phyloP scores from a whole-genome alignment of 35 echinoderm and acorn worm genomes.

The Nesometra sesokonis region DNA sequence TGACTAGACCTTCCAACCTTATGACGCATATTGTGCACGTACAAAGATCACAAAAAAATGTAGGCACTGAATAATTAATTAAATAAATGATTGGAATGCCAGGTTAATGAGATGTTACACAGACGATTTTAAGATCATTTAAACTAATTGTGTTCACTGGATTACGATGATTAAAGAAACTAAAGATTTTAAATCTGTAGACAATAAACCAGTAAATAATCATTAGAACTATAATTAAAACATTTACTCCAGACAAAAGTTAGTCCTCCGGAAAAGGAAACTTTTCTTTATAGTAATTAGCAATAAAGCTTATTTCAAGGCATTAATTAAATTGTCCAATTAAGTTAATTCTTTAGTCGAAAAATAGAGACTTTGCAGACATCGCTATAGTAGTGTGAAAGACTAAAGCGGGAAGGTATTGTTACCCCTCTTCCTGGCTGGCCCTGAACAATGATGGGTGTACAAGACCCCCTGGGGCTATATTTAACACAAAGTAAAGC shows the following conservation, averaged over 20 bases:
- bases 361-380: neutral
- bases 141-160: no score
- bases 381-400: neutral
- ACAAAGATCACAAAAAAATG: no score
- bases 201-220: no score
- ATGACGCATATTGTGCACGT: no score
- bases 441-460: neutral
- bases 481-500: neutral
- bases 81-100: no score
- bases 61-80: no score
- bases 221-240: no score
- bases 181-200: no score
- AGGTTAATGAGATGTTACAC: no score
- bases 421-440: neutral
- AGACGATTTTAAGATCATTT: no score
- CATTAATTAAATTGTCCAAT: neutral
- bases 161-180: no score
- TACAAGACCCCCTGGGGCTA: neutral
- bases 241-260: neutral
- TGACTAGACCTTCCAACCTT: no score
- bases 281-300: neutral
- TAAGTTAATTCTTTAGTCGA: neutral
- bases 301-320: neutral
- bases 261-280: neutral
- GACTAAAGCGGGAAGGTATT: neutral